phyloP scores from a whole-genome alignment of 2,888 invertebrate genomes.

The Fragum sueziense region DNA sequence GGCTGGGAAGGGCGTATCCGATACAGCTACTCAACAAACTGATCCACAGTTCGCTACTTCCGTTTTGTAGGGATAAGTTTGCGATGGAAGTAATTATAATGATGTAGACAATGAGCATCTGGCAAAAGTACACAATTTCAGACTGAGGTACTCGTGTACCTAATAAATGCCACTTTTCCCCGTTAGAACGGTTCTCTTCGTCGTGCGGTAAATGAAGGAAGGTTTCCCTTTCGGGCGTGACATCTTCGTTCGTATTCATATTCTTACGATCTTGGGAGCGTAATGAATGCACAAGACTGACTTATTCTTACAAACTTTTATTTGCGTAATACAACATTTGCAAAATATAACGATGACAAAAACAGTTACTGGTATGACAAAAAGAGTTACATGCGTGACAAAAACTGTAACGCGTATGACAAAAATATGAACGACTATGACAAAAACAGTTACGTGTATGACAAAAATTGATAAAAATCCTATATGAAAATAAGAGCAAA shows the following conservation, averaged over 20 bases:
- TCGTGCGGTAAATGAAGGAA: conserved; percentile 24
- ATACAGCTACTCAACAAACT: conserved; percentile 42
- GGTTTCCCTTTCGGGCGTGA: conserved; percentile 26
- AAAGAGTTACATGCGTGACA: too few species aligned
- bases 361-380: too few species aligned
- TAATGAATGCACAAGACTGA: too few species aligned
- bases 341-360: too few species aligned
- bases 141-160: conserved; percentile 43
- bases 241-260: conserved; percentile 14
- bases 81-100: conserved; percentile 50
- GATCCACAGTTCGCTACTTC: conserved; percentile 38
- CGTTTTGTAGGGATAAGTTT: conserved; percentile 45
- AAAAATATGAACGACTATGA: not conserved
- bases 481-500: not conserved
- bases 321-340: too few species aligned
- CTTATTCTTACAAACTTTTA: too few species aligned
- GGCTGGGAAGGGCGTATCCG: conserved; percentile 36
- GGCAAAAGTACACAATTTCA: conserved; percentile 57
- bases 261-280: too few species aligned
- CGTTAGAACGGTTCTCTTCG: conserved; percentile 24
- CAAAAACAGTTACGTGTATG: not conserved
- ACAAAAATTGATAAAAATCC: not conserved
- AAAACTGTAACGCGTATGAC: not conserved
- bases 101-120: conserved; percentile 49
- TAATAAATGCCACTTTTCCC: conserved; percentile 47